Evolutionary conservation across 2,797 vertebrate species (phyloP), one percentile per base, ranked within the genome.

Genomic region (Alectoris magna): DNA sequence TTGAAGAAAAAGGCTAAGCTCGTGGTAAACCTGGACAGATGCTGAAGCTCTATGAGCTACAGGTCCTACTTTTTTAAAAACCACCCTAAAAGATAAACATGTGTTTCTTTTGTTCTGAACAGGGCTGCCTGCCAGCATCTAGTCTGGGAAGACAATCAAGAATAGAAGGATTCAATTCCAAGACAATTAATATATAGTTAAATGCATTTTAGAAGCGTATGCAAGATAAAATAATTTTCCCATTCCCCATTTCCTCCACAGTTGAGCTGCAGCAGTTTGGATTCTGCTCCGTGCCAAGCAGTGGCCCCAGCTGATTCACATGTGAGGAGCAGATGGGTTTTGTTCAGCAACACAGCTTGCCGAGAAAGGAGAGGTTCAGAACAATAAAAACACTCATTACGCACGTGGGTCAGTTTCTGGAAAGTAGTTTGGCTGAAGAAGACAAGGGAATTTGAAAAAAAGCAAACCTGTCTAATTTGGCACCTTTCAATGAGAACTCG

Each of bases 131-230:
- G 83, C 80, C 87, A 92, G 80, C n/a, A 38, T 88, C 26, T 22
- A 77, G 83, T 87, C 77, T 60, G 67, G 83, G 86, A 93, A 94
- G 84, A 86, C 43, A 91, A 92, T 81, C 87, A 88, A 83, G 88
- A 96, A 93, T 43, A 66, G 24, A 88, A 91, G 60, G 75, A 87
- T 89, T 95, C 95, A 80, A 85, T 69, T 82, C 4, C 12, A 79
- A 66, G 60, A 79, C 84, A 90, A 91, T 79, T 71, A 95, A 91
- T 77, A 88, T 24, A 75, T 15, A 84, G 63, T 66, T 64, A 91
- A 73, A 93, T 59, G 18, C 64, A 88, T 80, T 91, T 91, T 62
- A 83, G 24, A 92, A 93, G 89, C 11, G 3, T 39, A 82, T 21
- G 51, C 10, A 34, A 83, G 60, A 91, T 58, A 53, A 85, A 93